These are phyloP conservation scores for Alcedo atthis DNA, from an alignment of 2,797 vertebrate species.

Conservation along the genomic window DNA sequence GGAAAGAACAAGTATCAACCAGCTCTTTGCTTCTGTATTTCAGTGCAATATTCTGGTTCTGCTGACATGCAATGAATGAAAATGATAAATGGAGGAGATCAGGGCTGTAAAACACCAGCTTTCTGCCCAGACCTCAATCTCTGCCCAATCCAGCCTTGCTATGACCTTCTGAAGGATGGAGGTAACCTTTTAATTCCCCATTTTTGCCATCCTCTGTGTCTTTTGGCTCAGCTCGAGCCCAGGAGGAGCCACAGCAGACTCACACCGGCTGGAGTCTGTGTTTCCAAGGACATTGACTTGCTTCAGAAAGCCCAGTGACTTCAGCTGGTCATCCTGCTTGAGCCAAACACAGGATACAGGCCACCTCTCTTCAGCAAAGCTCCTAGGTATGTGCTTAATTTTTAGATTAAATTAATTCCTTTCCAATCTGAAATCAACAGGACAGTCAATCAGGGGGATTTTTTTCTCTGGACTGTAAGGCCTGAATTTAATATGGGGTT, in stretches of 20 bases:
- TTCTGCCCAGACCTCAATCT: neutral
- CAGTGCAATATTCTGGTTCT: neutral
- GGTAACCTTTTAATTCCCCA: neutral
- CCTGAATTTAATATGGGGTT: neutral
- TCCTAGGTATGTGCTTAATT: neutral
- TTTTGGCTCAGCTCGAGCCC: neutral
- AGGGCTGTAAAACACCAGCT: neutral
- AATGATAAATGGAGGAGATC: neutral
- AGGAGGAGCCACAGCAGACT: neutral
- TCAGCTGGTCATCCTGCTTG: fast-evolving
- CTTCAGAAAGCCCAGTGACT: neutral
- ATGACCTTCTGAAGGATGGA: neutral
- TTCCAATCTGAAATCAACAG: neutral
- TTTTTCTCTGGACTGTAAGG: neutral
- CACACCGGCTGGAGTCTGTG: neutral
- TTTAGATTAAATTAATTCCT: neutral
- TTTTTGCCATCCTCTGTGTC: neutral
- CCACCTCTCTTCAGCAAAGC: neutral
- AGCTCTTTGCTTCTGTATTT: neutral
- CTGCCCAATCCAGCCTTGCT: neutral
- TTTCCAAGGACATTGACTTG: neutral
- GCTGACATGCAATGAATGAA: neutral
- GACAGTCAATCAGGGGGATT: neutral
- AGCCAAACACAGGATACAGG: neutral
- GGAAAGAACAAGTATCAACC: neutral